Base-by-base conservation (phyloP, 1,140 invertebrate genomes). In the Cyrtorhinus lividipennis region DNA sequence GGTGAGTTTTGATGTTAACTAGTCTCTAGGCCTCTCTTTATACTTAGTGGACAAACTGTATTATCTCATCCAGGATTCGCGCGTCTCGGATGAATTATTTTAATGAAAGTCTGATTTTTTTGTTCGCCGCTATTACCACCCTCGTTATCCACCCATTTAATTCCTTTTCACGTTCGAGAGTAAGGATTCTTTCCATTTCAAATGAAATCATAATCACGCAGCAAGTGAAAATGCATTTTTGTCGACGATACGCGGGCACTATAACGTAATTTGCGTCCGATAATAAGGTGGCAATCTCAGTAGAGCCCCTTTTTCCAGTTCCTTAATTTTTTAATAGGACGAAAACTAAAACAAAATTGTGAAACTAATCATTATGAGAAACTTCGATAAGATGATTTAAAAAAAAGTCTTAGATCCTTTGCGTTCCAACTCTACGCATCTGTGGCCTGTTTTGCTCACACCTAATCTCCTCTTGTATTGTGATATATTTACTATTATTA, bases 371-470 rank as follows among this genome's bases (percentile, higher is more conserved):
- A n/a, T n/a, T n/a, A n/a, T n/a, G n/a, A n/a, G n/a, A n/a, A n/a
- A n/a, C n/a, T n/a, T n/a, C n/a, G n/a, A n/a, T n/a, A n/a, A n/a
- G n/a, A n/a, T n/a, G n/a, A n/a, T n/a, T n/a, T n/a, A n/a, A n/a
- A n/a, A n/a, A n/a, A n/a, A n/a, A n/a, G n/a, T 15, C 5, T 15
- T 38, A 38, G 30, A 38, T 38, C 30, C 30, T n/a, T n/a, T 38
- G 48, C 48, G 48, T 53, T 53, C 5, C 5, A 53, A 53, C 10
- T 15, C 48, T 53, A 53, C 48, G 48, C 63, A 57, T 46, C 46
- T 62, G 62, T 64, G 62, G 65, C 65, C 65, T 66, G 62, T 64
- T 64, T 66, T 66, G 65, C 65, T 66, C 65, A 66, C 60, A 66
- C 62, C 62, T 64, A 64, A 64, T 66, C 65, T 66, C 65, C 63